phyloP scores from a whole-genome alignment of 2,113 vertebrate species.

The Xiphophorus couchianus region DNA sequence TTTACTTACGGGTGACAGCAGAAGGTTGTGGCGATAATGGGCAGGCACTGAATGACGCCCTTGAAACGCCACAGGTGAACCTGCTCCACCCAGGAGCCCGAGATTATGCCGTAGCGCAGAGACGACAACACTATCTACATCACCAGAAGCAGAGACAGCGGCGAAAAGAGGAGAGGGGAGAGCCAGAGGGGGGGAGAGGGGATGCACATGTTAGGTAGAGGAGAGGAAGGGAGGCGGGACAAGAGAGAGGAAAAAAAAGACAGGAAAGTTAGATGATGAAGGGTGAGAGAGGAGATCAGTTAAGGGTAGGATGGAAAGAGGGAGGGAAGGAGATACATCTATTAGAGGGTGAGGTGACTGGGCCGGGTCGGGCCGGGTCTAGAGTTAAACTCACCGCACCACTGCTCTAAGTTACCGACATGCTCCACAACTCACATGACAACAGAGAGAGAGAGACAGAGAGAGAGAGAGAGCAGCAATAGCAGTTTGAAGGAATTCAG shows the following conservation, averaged over 20 bases:
- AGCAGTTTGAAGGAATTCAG: slow-evolving; percentile 25
- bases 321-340: slow-evolving; percentile 67
- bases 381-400: slow-evolving; percentile 58
- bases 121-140: slow-evolving; percentile 81
- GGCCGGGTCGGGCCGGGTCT: slow-evolving; percentile 54
- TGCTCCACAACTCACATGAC: slow-evolving; percentile 29
- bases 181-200: slow-evolving; percentile 13
- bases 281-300: slow-evolving; percentile 31
- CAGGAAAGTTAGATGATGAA: slow-evolving; percentile 22
- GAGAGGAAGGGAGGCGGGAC: slow-evolving; percentile 28
- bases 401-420: slow-evolving; percentile 33
- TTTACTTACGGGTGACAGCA: slow-evolving; percentile 89
- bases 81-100: slow-evolving; percentile 75
- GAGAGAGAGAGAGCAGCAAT: not conserved
- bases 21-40: slow-evolving; percentile 87
- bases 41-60: slow-evolving; percentile 84
- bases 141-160: slow-evolving; percentile 56
- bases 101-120: slow-evolving; percentile 81
- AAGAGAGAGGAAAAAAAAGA: not conserved
- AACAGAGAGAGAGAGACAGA: not conserved
- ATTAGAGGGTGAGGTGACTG: slow-evolving; percentile 77
- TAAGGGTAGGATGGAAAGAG: slow-evolving; percentile 39
- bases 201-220: slow-evolving; percentile 14
- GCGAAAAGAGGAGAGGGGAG: slow-evolving; percentile 24
- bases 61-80: slow-evolving; percentile 83